Evolutionary conservation across 2,113 vertebrate species (phyloP).

Genomic region (Cyanoderma ruficeps): DNA sequence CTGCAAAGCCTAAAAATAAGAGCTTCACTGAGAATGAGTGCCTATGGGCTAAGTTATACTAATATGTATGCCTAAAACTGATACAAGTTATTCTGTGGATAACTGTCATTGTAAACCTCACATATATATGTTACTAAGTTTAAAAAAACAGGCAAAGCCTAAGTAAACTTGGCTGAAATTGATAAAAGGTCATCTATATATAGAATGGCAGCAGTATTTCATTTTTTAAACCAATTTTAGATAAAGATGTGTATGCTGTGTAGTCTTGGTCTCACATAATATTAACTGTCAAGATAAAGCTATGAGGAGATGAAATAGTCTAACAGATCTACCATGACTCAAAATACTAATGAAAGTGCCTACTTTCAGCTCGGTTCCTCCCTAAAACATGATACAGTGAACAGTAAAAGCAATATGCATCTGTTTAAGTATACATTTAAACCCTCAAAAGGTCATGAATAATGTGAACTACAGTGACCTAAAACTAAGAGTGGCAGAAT

Average conservation of each 20-base stretch:
- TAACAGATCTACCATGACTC: neutral
- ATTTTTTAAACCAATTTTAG: slow-evolving; percentile 24
- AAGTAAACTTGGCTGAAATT: neutral
- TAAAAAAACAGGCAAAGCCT: neutral
- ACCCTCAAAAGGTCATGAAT: neutral
- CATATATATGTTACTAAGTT: neutral
- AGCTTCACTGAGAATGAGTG: neutral
- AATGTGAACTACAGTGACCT: neutral
- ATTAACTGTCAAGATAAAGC: slow-evolving; percentile 20
- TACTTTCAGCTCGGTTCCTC: neutral
- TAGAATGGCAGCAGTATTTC: neutral
- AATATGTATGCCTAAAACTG: neutral
- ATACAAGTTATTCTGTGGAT: neutral
- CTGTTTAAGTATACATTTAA: neutral
- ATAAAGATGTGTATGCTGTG: neutral
- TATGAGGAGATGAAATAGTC: neutral
- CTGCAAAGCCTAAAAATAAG: neutral
- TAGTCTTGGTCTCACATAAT: neutral
- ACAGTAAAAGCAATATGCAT: neutral
- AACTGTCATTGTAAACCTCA: neutral
- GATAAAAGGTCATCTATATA: neutral
- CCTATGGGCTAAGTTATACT: neutral
- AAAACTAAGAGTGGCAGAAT: neutral
- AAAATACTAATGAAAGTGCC: neutral
- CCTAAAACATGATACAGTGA: neutral